Evolutionary conservation across 2,113 vertebrate genomes (phyloP), one percentile per base, ranked within the genome.

Genomic region (Sylvicapra grimmia): DNA sequence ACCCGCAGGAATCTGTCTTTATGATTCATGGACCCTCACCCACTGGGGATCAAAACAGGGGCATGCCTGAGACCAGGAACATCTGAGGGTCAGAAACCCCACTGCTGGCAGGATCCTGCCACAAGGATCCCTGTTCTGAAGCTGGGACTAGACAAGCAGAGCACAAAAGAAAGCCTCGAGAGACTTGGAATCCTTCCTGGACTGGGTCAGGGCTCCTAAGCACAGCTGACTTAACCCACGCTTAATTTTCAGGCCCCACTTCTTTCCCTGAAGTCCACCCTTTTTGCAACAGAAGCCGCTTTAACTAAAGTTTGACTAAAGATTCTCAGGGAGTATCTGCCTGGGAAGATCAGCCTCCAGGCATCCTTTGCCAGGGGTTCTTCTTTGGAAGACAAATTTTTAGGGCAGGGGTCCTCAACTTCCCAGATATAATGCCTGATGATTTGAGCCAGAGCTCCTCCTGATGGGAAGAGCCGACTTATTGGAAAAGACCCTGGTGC

Each of bases 11-110:
- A n/a, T 49, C 40, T 79, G 7, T 72, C 18, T 72, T 90, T 47
- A n/a, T 2, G 23, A 8, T 3, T 14, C 7, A 16, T 2, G 54
- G 29, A 75, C 0, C 15, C 2, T 6, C 27, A 68, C 6, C 40
- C 2, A 11, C 2, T 14, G 5, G 63, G 9, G 3, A 4, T 56
- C 56, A 54, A 89, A 68, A 6, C 18, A 49, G 31, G 3, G 47
- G 14, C 18, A 4, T 5, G 0, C 7, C 29, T 54, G 47, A 79
- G 27, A 61, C 9, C 11, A 29, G 1, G 77, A 9, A 6, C 15
- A 40, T 27, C 27, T 90, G 44, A 10, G 1, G 9, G 13, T 36
- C 49, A 40, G 53, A 36, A 68, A 19, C 1, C 18, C 15, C 51
- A 36, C 8, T 12, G 2, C 16, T 27, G 23, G 47, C 47, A 80